phyloP scores from a whole-genome alignment of 23 tunicate genomes.

The Corella eumyota region DNA sequence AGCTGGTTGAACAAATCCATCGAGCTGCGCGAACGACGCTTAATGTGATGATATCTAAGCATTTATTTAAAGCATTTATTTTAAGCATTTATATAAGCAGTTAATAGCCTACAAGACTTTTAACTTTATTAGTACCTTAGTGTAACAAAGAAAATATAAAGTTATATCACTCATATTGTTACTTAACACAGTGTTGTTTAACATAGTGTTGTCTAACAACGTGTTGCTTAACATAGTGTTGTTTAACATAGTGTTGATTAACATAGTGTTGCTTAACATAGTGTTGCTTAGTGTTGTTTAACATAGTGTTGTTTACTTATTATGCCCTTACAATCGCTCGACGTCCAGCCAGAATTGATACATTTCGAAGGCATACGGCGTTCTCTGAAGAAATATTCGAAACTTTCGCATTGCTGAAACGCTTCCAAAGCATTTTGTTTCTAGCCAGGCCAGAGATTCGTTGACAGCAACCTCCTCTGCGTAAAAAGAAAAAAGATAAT shows the following conservation, averaged over 20 bases:
- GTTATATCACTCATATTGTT: too few species aligned
- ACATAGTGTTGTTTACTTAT: not conserved
- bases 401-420: constrained; percentile 49
- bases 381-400: constrained; percentile 29
- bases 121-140: too few species aligned
- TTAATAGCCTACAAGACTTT: too few species aligned
- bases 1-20: constrained; percentile 34
- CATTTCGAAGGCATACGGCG: constrained; percentile 26
- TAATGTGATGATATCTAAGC: constrained; percentile 35
- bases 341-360: constrained; percentile 65
- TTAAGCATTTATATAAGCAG: too few species aligned
- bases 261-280: too few species aligned
- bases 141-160: too few species aligned
- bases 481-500: not conserved
- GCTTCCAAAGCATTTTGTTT: constrained; percentile 38
- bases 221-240: not conserved
- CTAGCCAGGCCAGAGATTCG: constrained; percentile 41
- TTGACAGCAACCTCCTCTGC: constrained; percentile 25
- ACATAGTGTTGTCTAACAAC: not conserved
- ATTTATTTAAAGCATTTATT: too few species aligned
- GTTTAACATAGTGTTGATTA: not conserved
- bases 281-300: not conserved
- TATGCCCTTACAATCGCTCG: constrained; percentile 72
- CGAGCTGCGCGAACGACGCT: constrained; percentile 21
- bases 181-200: not conserved